phyloP scores from a whole-genome alignment of 2,888 invertebrate genomes.

The Scaptomyza caliginosa region DNA sequence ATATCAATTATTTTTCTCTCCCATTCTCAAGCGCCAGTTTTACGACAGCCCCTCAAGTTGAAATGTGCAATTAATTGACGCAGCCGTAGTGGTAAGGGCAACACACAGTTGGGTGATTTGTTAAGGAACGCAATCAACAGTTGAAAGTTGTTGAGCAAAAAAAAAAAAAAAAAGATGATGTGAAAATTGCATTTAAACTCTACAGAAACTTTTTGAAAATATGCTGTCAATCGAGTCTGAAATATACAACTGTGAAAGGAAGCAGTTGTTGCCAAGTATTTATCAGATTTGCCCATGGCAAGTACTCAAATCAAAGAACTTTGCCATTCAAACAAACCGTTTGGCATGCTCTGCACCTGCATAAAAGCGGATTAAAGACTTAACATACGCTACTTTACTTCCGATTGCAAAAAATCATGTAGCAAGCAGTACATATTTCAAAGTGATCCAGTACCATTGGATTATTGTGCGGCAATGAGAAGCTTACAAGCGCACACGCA shows the following conservation, averaged over 20 bases:
- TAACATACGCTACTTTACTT: not conserved
- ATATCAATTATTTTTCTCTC: not conserved
- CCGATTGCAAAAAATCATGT: not conserved
- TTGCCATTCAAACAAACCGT: not conserved
- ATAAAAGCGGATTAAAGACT: not conserved
- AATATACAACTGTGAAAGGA: not conserved
- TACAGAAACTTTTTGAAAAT: too few relatives aligned
- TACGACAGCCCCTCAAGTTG: constrained; percentile 14
- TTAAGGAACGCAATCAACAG: constrained; percentile 3
- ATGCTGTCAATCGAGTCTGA: not conserved
- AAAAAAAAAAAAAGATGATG: constrained; percentile 15
- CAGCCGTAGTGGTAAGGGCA: not conserved
- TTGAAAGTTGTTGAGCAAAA: constrained; percentile 14
- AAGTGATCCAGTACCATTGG: not conserved
- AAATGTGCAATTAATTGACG: constrained; percentile 38
- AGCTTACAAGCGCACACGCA: not conserved
- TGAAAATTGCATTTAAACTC: too few relatives aligned
- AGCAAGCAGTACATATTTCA: not conserved
- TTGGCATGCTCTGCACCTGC: not conserved
- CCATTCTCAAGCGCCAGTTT: not conserved
- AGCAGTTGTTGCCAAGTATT: not conserved
- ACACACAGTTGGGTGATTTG: not conserved
- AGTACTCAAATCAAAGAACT: too few relatives aligned
- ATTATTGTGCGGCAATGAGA: not conserved
- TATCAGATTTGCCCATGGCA: not conserved